Conservation (phyloP, 2,888 invertebrate species). For the Andrena praecox region DNA sequence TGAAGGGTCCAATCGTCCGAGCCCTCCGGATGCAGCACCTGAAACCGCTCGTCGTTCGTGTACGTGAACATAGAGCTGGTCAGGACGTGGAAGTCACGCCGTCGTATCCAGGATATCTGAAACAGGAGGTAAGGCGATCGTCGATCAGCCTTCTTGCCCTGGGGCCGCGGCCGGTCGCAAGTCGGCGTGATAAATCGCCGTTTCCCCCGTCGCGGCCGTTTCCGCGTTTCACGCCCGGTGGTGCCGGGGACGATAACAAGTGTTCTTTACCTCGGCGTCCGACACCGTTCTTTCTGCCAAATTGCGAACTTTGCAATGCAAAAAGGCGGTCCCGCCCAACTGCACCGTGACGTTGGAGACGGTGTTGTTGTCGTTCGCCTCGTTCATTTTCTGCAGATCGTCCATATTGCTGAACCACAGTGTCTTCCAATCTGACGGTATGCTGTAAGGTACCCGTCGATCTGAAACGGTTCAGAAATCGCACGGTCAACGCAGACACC, state of each 20-base stretch:
- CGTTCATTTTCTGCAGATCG: constrained; percentile 83
- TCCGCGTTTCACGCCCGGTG: not conserved
- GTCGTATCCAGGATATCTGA: constrained; percentile 96
- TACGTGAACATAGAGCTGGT: constrained; percentile 96
- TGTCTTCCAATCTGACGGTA: constrained; percentile 83
- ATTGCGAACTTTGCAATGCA: constrained; percentile 92
- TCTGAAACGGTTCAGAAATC: constrained; percentile 70
- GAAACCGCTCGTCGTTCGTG: constrained; percentile 95
- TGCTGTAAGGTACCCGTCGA: constrained; percentile 83
- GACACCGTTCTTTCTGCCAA: constrained; percentile 90
- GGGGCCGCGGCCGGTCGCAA: not conserved
- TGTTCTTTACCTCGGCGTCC: constrained; percentile 81
- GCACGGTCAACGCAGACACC: not conserved
- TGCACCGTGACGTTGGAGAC: constrained; percentile 91
- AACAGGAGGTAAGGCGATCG: constrained; percentile 54
- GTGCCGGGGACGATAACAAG: constrained; percentile 11
- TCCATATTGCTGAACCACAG: constrained; percentile 84
- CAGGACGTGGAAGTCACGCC: constrained; percentile 97
- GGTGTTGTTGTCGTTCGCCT: constrained; percentile 90
- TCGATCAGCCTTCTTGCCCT: constrained; percentile 32
- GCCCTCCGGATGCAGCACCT: constrained; percentile 92
- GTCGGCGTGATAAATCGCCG: constrained; percentile 1
- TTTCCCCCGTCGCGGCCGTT: not conserved
- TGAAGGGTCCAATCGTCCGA: constrained; percentile 97
- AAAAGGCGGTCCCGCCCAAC: constrained; percentile 91